These are phyloP conservation scores for Scarus forsteni DNA, from an alignment of 2,797 vertebrate genomes.

Conservation along the genomic window DNA sequence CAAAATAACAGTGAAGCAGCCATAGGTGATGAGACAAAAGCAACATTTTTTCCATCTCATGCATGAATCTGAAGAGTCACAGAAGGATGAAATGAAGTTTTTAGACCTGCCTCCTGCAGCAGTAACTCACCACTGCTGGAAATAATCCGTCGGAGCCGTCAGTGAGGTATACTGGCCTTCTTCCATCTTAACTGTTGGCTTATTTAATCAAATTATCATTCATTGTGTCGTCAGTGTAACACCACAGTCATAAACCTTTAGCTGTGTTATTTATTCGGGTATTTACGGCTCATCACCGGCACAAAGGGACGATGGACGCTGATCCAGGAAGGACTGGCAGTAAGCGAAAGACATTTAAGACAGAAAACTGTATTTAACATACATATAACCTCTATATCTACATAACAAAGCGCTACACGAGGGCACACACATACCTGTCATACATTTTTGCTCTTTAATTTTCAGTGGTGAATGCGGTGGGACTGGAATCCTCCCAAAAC, in stretches of 20 bases:
- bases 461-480: constrained; percentile 45
- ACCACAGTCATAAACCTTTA: constrained; percentile 17
- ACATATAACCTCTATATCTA: background rate
- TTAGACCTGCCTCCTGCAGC: constrained; percentile 55
- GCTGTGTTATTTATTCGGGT: constrained; percentile 18
- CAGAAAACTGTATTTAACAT: background rate
- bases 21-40: constrained; percentile 33
- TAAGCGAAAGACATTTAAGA: constrained; percentile 15
- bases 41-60: constrained; percentile 46
- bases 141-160: constrained; percentile 84
- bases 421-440: constrained; percentile 74
- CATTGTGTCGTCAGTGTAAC: constrained; percentile 57
- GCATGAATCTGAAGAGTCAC: constrained; percentile 63
- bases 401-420: constrained; percentile 5
- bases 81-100: constrained; percentile 48
- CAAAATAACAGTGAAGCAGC: background rate
- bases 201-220: constrained; percentile 76
- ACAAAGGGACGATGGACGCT: constrained; percentile 48
- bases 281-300: constrained; percentile 11
- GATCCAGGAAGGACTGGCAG: constrained; percentile 37
- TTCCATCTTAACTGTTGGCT: constrained; percentile 83
- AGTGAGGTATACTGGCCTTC: constrained; percentile 83
- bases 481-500: constrained; percentile 64
- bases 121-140: constrained; percentile 86
- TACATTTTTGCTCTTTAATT: constrained; percentile 70